These are phyloP conservation scores for Diorhabda elongata DNA, from an alignment of 1,140 invertebrate species.

Conservation along the genomic window DNA sequence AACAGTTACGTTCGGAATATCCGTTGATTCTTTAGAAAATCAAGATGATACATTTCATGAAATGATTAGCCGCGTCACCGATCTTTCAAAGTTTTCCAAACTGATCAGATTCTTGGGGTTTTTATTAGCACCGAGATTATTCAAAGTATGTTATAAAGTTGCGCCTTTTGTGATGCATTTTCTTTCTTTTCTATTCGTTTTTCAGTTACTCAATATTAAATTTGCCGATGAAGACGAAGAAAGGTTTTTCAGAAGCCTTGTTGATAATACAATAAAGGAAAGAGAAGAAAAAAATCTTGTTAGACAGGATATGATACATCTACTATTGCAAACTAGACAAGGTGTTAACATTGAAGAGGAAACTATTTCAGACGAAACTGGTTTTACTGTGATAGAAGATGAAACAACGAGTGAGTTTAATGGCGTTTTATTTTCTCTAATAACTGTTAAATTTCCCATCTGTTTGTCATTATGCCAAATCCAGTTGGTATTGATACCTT, in stretches of 20 bases:
- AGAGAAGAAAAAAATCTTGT: background rate
- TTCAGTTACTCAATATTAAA: background rate
- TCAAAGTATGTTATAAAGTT: background rate
- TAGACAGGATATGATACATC: background rate
- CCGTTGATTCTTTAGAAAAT: slow-evolving; percentile 44
- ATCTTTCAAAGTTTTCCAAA: slow-evolving; percentile 25
- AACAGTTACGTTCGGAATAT: slow-evolving; percentile 44
- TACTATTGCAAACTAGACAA: background rate
- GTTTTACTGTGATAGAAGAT: background rate
- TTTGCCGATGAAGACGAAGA: background rate
- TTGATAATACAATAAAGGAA: background rate
- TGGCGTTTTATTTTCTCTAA: no score
- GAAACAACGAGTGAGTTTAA: background rate
- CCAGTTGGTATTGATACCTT: no score
- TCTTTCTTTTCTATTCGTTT: background rate
- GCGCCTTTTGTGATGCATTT: background rate
- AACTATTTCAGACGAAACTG: background rate
- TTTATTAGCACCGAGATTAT: slow-evolving; percentile 13
- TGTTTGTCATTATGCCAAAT: no score
- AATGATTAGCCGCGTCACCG: slow-evolving; percentile 40
- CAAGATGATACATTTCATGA: slow-evolving; percentile 44
- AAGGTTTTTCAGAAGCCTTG: background rate
- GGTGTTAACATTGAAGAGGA: background rate
- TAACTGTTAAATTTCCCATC: no score
- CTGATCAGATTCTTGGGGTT: slow-evolving; percentile 23